Percentiles rank a stretch among this genome's conserved stretches.
Evolutionary conservation across 2,797 vertebrate species (phyloP).

Genomic region (Silurus aristotelis): DNA sequence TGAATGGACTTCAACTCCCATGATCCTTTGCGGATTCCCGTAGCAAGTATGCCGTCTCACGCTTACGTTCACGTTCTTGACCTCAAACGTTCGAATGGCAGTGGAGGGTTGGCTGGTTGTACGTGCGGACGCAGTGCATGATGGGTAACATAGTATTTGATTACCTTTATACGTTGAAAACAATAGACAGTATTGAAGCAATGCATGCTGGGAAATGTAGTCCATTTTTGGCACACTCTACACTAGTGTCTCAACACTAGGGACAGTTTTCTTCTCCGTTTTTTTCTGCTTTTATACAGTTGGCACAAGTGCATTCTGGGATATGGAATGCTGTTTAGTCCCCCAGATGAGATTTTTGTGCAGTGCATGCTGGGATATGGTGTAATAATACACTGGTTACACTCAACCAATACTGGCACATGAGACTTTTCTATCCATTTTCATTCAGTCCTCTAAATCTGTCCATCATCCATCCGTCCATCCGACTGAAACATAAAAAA

Average conservation of each 20-base stretch:
- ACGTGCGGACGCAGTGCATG: background rate
- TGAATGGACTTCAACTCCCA: conserved; percentile 5
- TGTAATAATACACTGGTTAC: background rate
- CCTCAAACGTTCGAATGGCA: conserved; percentile 41
- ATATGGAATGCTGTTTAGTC: background rate
- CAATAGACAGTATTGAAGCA: background rate
- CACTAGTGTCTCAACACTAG: too few relatives aligned
- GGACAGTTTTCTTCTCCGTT: background rate
- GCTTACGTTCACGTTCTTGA: background rate
- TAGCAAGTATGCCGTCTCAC: background rate
- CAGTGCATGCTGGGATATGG: conserved; percentile 11
- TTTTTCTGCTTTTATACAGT: background rate
- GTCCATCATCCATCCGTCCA: background rate
- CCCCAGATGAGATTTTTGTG: background rate
- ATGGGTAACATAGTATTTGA: conserved; percentile 6
- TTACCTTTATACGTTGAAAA: background rate
- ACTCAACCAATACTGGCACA: conserved; percentile 17
- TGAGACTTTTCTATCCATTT: conserved; percentile 36
- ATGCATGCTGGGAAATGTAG: conserved; percentile 46
- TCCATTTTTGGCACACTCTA: background rate
- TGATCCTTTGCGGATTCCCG: background rate
- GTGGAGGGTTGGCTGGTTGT: conserved; percentile 5
- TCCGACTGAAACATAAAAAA: background rate
- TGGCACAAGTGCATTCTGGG: background rate
- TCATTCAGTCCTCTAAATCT: conserved; percentile 31